Conservation (phyloP, 2,113 vertebrate genomes). For the Gallinago jamesoni region DNA sequence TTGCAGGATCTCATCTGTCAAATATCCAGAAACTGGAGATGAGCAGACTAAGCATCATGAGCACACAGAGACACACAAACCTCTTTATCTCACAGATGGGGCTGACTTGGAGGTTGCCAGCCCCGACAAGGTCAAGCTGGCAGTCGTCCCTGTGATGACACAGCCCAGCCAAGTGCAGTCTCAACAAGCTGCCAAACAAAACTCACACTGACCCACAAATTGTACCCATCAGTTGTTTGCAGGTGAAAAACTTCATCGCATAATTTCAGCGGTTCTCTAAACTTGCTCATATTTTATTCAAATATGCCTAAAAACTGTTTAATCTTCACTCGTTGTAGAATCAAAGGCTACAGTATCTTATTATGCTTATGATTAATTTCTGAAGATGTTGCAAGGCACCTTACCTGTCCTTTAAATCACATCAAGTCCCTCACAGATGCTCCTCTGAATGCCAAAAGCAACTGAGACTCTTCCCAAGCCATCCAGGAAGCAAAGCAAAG, state of each 20-base stretch:
- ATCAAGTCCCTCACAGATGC: background rate
- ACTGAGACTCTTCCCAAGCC: background rate
- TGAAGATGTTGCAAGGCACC: background rate
- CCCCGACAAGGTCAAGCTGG: background rate
- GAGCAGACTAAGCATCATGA: background rate
- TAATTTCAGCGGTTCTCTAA: background rate
- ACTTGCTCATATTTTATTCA: background rate
- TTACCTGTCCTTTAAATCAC: background rate
- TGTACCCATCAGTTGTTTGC: background rate
- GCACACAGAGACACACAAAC: background rate
- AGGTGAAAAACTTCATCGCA: background rate
- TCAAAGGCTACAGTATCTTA: background rate
- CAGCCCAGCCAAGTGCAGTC: background rate
- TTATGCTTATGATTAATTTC: background rate
- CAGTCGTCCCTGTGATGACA: background rate
- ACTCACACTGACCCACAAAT: background rate
- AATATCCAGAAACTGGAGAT: background rate
- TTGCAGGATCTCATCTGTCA: background rate
- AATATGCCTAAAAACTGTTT: background rate
- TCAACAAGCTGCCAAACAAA: background rate
- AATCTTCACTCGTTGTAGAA: accelerated
- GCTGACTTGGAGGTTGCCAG: background rate
- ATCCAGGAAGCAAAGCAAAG: background rate
- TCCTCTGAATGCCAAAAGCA: background rate
- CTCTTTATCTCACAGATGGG: background rate